Evolutionary conservation across 2,888 invertebrate genomes (phyloP).

Genomic region (Ecdyonurus torrentis): DNA sequence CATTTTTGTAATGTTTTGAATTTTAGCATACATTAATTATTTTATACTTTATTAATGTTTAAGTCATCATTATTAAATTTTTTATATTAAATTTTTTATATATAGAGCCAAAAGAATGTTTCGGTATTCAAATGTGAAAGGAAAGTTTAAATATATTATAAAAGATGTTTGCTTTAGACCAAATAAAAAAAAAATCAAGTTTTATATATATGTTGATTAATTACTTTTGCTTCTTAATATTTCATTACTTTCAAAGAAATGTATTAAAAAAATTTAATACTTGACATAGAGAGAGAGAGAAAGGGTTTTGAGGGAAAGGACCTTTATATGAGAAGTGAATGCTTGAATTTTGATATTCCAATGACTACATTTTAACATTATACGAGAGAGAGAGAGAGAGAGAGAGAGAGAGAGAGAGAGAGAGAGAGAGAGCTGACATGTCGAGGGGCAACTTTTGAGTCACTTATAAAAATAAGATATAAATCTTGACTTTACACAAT

Average conservation of each 20-base stretch:
- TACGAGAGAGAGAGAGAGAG: conserved; percentile 13
- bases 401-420: conserved; percentile 11
- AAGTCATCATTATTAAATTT: too few relatives aligned
- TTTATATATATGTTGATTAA: background rate
- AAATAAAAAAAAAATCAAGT: too few relatives aligned
- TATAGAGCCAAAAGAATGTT: too few relatives aligned
- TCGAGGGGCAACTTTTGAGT: background rate
- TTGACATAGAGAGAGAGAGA: too few relatives aligned
- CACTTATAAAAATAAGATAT: background rate
- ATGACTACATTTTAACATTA: conserved; percentile 28
- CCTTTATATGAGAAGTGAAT: conserved; percentile 16
- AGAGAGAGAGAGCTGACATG: conserved; percentile 10
- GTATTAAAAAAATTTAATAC: background rate
- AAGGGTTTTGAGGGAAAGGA: background rate
- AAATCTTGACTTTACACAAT: background rate
- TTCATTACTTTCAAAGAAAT: background rate
- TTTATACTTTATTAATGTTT: too few relatives aligned
- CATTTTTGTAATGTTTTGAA: too few relatives aligned
- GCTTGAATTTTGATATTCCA: too few relatives aligned
- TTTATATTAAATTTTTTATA: too few relatives aligned
- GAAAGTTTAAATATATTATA: too few relatives aligned
- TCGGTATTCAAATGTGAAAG: too few relatives aligned
- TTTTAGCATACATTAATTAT: too few relatives aligned
- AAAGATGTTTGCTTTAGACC: too few relatives aligned
- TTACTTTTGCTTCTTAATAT: background rate